Percentiles rank a stretch among this genome's conserved stretches.
Evolutionary conservation across 2,797 vertebrate species (phyloP).

Genomic region (Poecilia gillii): DNA sequence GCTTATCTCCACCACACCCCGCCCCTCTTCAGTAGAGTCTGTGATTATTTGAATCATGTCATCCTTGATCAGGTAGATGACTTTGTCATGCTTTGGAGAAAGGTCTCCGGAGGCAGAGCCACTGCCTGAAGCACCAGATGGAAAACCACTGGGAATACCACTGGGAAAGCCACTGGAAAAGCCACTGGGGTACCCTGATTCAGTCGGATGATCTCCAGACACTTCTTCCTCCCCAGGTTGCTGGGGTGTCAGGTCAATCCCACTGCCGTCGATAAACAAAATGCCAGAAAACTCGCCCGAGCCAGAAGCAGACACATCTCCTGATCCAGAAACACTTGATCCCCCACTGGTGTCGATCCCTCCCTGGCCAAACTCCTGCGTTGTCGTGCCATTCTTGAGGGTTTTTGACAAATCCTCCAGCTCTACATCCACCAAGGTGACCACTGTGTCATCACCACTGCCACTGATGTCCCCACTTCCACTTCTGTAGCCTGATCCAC

Average conservation of each 20-base stretch:
- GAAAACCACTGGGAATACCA: slow-evolving; percentile 65
- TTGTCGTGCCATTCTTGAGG: slow-evolving; percentile 28
- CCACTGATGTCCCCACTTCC: slow-evolving; percentile 46
- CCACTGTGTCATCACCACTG: slow-evolving; percentile 35
- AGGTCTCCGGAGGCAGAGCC: slow-evolving; percentile 60
- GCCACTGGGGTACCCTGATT: slow-evolving; percentile 77
- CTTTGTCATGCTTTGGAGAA: slow-evolving; percentile 60
- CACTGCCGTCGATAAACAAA: slow-evolving; percentile 77
- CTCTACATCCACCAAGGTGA: slow-evolving; percentile 62
- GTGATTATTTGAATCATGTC: slow-evolving; percentile 78
- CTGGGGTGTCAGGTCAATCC: slow-evolving; percentile 77
- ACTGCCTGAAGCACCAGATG: slow-evolving; percentile 70
- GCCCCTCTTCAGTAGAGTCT: slow-evolving; percentile 78
- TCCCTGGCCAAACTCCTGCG: slow-evolving; percentile 59
- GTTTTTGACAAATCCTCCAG: slow-evolving; percentile 49
- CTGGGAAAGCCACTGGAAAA: slow-evolving; percentile 74
- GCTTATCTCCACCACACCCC: slow-evolving; percentile 77
- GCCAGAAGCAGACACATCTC: slow-evolving; percentile 57
- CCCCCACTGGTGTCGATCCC: slow-evolving; percentile 40
- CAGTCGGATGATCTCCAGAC: slow-evolving; percentile 80
- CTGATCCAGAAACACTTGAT: slow-evolving; percentile 57
- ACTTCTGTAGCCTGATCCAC: slow-evolving; percentile 61
- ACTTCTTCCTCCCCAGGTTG: slow-evolving; percentile 81
- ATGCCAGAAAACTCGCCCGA: slow-evolving; percentile 74
- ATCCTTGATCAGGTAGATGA: slow-evolving; percentile 83